Conservation (phyloP, 2,797 vertebrate species). For the Aeoliscus strigatus region DNA sequence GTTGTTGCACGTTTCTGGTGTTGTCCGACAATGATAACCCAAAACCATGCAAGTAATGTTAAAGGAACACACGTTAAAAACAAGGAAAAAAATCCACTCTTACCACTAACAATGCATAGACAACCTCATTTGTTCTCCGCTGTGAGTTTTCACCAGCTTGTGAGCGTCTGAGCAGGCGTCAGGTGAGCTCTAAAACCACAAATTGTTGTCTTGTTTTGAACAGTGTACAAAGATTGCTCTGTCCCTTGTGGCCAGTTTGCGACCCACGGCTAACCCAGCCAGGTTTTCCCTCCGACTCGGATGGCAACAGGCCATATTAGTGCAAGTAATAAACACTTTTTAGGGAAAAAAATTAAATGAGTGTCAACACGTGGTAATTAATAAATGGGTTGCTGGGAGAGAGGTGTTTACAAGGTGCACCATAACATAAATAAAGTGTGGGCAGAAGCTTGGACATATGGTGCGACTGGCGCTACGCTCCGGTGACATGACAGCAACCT, state of each 20-base stretch:
- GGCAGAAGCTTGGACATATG: conserved; percentile 77
- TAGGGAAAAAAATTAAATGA: conserved; percentile 78
- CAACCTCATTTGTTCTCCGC: conserved; percentile 6
- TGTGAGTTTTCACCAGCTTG: conserved; percentile 23
- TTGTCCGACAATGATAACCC: too few relatives aligned
- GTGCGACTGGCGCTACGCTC: conserved; percentile 66
- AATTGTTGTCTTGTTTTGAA: conserved; percentile 4
- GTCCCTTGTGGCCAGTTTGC: conserved; percentile 16
- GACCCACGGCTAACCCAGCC: conserved; percentile 33
- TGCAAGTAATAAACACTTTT: conserved; percentile 83
- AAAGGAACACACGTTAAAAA: too few relatives aligned
- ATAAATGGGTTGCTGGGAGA: conserved; percentile 77
- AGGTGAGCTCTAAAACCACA: conserved; percentile 15
- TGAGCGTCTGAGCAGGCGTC: conserved; percentile 3
- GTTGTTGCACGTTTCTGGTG: neutral
- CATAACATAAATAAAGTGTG: conserved; percentile 77
- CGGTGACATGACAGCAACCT: conserved; percentile 78
- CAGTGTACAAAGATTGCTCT: conserved; percentile 11
- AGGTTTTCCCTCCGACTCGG: conserved; percentile 65
- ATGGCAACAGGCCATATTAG: conserved; percentile 60
- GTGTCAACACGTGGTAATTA: conserved; percentile 79
- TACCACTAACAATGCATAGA: too few relatives aligned
- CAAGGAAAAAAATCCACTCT: neutral
- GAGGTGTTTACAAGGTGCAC: conserved; percentile 75
- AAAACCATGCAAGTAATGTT: too few relatives aligned